These are phyloP conservation scores for Silvanus unidentatus DNA, from an alignment of 2,888 invertebrate species.

Conservation along the genomic window DNA sequence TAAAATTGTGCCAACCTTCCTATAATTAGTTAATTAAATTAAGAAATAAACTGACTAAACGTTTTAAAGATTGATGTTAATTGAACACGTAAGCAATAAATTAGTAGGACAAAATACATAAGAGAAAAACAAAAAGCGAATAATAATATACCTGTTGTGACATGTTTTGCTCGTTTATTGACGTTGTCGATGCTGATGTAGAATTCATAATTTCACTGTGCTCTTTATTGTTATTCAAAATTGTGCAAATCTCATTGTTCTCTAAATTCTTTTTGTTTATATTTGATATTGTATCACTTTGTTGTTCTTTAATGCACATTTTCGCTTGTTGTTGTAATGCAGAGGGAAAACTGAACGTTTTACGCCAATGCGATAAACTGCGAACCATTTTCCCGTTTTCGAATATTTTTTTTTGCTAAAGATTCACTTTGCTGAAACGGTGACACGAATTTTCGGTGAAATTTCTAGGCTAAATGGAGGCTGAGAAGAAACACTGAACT, in stretches of 20 bases:
- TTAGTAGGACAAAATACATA: no score
- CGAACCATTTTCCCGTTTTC: slow-evolving; percentile 71
- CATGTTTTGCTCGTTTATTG: no score
- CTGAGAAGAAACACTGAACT: not conserved
- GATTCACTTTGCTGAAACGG: no score
- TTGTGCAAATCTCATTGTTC: slow-evolving; percentile 41
- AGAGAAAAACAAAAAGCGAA: slow-evolving; percentile 9
- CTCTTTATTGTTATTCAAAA: slow-evolving; percentile 35
- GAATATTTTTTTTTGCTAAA: not conserved
- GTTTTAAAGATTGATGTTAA: no score
- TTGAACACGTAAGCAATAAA: no score
- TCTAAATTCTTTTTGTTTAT: slow-evolving; percentile 46
- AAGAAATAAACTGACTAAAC: no score
- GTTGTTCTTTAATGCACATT: slow-evolving; percentile 59
- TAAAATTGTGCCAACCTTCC: no score
- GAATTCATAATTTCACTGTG: slow-evolving; percentile 40
- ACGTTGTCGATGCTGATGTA: slow-evolving; percentile 5
- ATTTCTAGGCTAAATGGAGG: not conserved
- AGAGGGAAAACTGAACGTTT: slow-evolving; percentile 83
- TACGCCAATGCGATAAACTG: slow-evolving; percentile 85
- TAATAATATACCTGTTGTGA: slow-evolving; percentile 8
- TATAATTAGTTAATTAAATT: no score
- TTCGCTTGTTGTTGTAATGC: slow-evolving; percentile 61
- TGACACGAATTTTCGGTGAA: not conserved
- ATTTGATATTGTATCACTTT: slow-evolving; percentile 55